Percentiles rank a stretch among this genome's conserved stretches.
These are phyloP conservation scores for Hirtodrosophila histrioides DNA, from an alignment of 2,888 invertebrate species.

Conservation along the genomic window DNA sequence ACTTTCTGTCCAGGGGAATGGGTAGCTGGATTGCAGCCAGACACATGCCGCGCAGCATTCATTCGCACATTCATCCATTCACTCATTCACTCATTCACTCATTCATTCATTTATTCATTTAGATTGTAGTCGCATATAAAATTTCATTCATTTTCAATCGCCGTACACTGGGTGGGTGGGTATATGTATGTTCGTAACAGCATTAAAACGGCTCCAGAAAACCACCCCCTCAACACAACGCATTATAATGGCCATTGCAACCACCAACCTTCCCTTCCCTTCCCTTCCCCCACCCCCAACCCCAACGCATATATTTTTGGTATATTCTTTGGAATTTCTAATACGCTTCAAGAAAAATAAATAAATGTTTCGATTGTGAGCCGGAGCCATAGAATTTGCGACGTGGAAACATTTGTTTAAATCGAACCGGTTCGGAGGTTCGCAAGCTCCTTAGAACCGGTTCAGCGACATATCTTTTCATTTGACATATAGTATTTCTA, in stretches of 20 bases:
- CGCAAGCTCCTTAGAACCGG: too few relatives aligned
- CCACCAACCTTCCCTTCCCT: constrained; percentile 21
- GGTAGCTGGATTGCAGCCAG: constrained; percentile 3
- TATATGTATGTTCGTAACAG: constrained; percentile 14
- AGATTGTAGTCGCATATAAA: constrained; percentile 57
- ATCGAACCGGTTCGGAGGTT: too few relatives aligned
- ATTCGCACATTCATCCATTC: constrained; percentile 6
- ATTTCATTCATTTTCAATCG: constrained; percentile 74
- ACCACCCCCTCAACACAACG: constrained; percentile 42
- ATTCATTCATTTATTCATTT: constrained; percentile 38
- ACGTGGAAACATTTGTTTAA: too few relatives aligned
- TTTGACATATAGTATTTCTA: too few relatives aligned
- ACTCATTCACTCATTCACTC: constrained; percentile 15
- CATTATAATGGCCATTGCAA: constrained; percentile 41
- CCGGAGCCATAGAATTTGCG: too few relatives aligned
- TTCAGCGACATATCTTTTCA: too few relatives aligned
- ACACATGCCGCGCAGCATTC: too few relatives aligned
- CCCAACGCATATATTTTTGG: too few relatives aligned
- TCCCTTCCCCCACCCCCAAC: too few relatives aligned
- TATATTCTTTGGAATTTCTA: too few relatives aligned
- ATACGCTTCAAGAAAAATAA: too few relatives aligned
- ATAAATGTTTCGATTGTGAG: too few relatives aligned
- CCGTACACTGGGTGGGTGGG: constrained; percentile 9
- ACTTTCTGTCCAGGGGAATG: neutral
- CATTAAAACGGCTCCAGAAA: constrained; percentile 27